Evolutionary conservation across 2,888 invertebrate genomes (phyloP).

Genomic region (Zootermopsis nevadensis): DNA sequence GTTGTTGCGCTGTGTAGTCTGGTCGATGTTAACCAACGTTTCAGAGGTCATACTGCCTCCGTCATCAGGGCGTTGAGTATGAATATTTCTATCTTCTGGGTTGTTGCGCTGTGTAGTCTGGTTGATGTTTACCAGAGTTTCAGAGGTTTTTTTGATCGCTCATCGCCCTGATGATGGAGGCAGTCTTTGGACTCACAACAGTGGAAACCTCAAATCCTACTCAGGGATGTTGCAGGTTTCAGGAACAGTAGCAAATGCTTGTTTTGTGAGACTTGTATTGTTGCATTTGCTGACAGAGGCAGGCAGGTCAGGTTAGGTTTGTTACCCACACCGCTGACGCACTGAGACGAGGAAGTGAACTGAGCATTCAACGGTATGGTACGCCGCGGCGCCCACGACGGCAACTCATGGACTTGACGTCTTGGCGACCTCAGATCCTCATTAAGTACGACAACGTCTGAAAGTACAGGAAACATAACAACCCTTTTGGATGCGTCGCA

Average conservation of each 20-base stretch:
- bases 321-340: neutral
- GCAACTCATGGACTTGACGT: neutral
- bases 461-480: slow-evolving; percentile 9
- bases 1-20: too few species aligned
- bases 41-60: too few species aligned
- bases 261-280: neutral
- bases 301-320: neutral
- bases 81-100: too few species aligned
- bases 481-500: neutral
- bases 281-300: neutral
- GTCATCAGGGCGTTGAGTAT: too few species aligned
- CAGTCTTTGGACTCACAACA: too few species aligned
- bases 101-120: too few species aligned
- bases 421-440: slow-evolving; percentile 13
- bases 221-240: too few species aligned
- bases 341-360: neutral
- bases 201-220: too few species aligned
- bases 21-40: too few species aligned
- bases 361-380: neutral
- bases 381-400: slow-evolving; percentile 2
- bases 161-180: too few species aligned
- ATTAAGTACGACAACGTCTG: neutral
- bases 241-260: neutral
- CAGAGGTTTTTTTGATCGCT: too few species aligned
- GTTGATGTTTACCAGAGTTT: too few species aligned